Base-by-base conservation (phyloP, 2,888 invertebrate species). In the Selenia dentaria region DNA sequence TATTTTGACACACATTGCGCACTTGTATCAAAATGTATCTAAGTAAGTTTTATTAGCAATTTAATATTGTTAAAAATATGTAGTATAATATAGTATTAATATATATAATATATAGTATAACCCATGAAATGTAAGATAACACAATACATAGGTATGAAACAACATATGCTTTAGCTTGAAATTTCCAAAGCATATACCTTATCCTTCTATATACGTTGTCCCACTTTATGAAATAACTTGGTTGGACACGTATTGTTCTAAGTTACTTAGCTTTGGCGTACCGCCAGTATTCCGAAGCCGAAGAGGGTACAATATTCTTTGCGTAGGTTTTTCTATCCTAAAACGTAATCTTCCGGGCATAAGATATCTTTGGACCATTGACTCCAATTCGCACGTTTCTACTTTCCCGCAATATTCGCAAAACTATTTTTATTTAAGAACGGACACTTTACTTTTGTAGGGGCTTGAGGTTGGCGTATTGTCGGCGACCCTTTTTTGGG, bases 301-400 rank as follows among this genome's bases (percentile, higher is more conserved):
- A 1, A 18, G 18, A 18, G 18, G 18, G 18, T 2, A 18, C 6
- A 6, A 18, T n/a, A 18, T 18, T 18, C 18, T 18, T 6, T 18
- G 6, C 18, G 18, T 18, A 5, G 4, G 4, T 22, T 20, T 28
- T 26, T 41, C 12, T 33, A n/a, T 28, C 18, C 20, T 27, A 45
- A 39, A 18, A 42, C 34, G 43, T 13, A 41, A 41, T 28, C 16
- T 27, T 29, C 8, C 22, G 20, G 22, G 5, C n/a, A 11, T 20
- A 18, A 16, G 12, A 10, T 6, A 60, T 65, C 64, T 62, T 59
- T 45, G 42, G 53, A 60, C 64, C 62, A 66, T 67, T 64, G 67
- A 62, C 59, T 65, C 59, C 54, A 44, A 58, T 65, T 66, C 55
- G 29, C 48, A 51, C 55, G 54, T 51, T 48, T 36, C 43, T 58